Base-by-base conservation (phyloP, 2,888 invertebrate genomes). In the Venustoraphidia nigricollis region DNA sequence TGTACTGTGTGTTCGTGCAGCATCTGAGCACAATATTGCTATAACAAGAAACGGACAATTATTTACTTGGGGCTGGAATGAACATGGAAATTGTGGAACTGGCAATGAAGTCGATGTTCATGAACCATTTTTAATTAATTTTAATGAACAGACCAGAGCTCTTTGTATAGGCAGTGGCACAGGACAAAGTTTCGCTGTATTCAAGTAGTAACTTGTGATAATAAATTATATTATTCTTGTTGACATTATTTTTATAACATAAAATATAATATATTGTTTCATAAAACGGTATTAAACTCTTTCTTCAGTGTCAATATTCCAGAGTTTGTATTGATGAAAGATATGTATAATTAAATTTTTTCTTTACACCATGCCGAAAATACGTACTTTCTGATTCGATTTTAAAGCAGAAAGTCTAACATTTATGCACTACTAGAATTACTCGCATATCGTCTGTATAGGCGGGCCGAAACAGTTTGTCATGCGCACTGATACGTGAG, bases 51-150 rank as follows among this genome's bases (percentile, higher is more conserved):
- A 77, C 49, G 79, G 80, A 36, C 70, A 73, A 44, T 62, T 89
- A 8, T 80, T 77, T 60, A 76, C 82, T 14, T 91, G 90, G 89
- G 90, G 90, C 1, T 91, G 90, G 90, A 90, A 91, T 66, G 90
- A 91, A 60, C 90, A 90, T 67, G 85, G 84, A 38, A 89, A 83
- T 62, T 89, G 89, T 58, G 90, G 89, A 47, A 80, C 77, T 55
- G 77, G 77, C 47, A 64, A 65, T 52, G 66, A 62, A 34, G 60
- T 64, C 45, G 66, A 76, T 56, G 64, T 73, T 37, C 54, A 62
- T 43, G 56, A 59, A 51, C 75, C 75, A 10, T 64, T 61, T 38
- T 59, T 61, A 55, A 64, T 76, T 52, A 58, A 65, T 51, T 53
- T 53, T 34, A 45, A 49, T 17, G 13, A 41, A 9, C 43, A 50